Evolutionary conservation across 2,888 invertebrate genomes (phyloP), one percentile per base, ranked within the genome.

Genomic region (Caenorhabditis macrosperma): DNA sequence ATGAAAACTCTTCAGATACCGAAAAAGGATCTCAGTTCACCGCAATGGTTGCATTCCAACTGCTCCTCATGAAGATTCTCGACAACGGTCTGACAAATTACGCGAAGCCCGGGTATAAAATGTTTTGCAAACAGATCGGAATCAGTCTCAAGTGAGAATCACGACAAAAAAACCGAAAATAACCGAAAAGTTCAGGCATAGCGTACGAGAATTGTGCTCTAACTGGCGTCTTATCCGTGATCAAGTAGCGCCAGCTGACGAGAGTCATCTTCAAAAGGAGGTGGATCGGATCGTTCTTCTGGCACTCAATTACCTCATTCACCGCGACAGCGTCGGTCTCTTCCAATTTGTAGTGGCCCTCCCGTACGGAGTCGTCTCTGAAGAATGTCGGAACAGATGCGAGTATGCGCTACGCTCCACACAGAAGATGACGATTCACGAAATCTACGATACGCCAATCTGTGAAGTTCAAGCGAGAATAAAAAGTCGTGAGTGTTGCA

Each of bases 281-380:
- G 84, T 88, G 26, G 89, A 90, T 74, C 79, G 90, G 26, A 78
- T 90, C 7, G 76, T 90, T 1, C 76, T 90, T 7, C 79, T 86
- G 15, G 83, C 88, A 12, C 79, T 88, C 35, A 83, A 85, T 50
- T 87, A 87, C 54, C 75, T 88, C 24, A 83, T 87, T 17, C 80
- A 85, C 35, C 81, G 86, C 44, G 82, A 85, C 55, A 89, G 88
- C 41, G 74, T 85, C 33, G 90, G 88, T 17, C 63, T 90, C 17
- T 89, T 88, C 82, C 90, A 90, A 72, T 90, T 89, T 60, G 80
- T 90, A 20, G 88, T 89, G 5, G 88, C 85, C 35, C 79, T 90
- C 26, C 90, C 90, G 15, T 90, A 83, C 77, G 85, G 77, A 10
- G 71, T 76, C 1, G 82, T 88, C 12, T 88, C 89, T 7, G 89